Base-by-base conservation (phyloP, 2,888 invertebrate genomes). In the Drosophila picticornis region DNA sequence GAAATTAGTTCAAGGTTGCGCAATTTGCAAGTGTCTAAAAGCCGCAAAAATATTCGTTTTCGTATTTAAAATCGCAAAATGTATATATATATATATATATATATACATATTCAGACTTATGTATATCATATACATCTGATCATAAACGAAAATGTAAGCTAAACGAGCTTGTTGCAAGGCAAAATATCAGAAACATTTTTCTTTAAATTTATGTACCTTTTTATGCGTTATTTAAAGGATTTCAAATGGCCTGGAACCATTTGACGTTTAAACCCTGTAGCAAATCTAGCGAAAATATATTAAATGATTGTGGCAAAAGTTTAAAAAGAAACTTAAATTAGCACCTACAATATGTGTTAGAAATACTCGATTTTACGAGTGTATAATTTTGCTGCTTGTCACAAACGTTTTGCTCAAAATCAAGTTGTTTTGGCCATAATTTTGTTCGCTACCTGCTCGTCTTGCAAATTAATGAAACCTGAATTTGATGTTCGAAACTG, bases 1-100 rank as follows among this genome's bases (percentile, higher is more conserved):
- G 76, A 90, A 88, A 84, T 89, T 90, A 75, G 90, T 89, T 88
- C 88, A 88, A 88, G 88, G 88, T 83, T 86, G 73, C 43, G 46
- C 75, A 79, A 88, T 86, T 88, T 75, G 87, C 87, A 77, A 82
- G 67, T 74, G 67, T 77, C 75, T 32, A 57, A 75, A 63, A 69
- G 62, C 67, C 63, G 48, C 66, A 64, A 34, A 57, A 62, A 31
- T 55, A 46, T 66, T 53, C 58, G 34, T 61, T 27, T 56, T 56
- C 32, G 36, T 55, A 69, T 70, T 63, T 61, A 22, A 65, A 50
- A 67, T 53, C 36, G 27, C 38, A 10, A 57, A 57, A 38, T 40
- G 2, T 27, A 27, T 50, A 27, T 40, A 63, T 32, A 50, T 48
- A 67, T 64, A 9, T 46, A 27, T 40, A 63, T 32, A 50, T n/a